Evolutionary conservation across 2,797 vertebrate genomes (phyloP).

Genomic region (Gorsachius magnificus): DNA sequence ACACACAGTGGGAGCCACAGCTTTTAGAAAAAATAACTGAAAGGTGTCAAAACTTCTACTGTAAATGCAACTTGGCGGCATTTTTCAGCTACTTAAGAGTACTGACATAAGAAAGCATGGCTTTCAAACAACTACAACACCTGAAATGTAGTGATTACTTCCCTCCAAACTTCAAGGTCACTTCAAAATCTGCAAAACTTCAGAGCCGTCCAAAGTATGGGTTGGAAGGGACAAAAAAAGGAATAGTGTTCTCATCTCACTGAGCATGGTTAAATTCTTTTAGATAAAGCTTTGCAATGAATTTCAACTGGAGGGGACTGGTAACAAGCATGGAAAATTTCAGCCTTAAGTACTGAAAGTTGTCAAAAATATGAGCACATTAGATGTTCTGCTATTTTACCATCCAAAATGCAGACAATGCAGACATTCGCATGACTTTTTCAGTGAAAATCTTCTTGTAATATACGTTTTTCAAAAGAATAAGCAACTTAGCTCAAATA

Average conservation of each 20-base stretch:
- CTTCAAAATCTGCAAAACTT: not conserved
- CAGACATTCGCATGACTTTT: not conserved
- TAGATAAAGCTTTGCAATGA: not conserved
- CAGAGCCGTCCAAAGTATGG: not conserved
- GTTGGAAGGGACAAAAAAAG: not conserved
- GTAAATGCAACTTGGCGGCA: not conserved
- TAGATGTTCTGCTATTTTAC: not conserved
- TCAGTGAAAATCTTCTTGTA: not conserved
- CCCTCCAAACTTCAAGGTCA: conserved; percentile 17
- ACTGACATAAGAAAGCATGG: not conserved
- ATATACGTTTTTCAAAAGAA: not conserved
- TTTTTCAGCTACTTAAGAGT: not conserved
- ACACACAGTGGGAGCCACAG: not conserved
- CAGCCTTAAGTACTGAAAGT: not conserved
- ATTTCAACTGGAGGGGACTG: not conserved
- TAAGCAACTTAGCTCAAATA: not conserved
- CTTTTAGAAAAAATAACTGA: not conserved
- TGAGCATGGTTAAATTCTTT: not conserved
- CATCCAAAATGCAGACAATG: not conserved
- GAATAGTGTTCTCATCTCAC: not conserved
- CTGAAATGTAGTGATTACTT: not conserved
- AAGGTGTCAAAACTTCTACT: not conserved
- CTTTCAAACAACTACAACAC: not conserved
- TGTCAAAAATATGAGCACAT: not conserved
- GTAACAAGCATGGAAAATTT: not conserved